A percentile compares a stretch with the other conserved stretches of the same genome.
phyloP scores from a whole-genome alignment of 2,888 invertebrate genomes.

The Cerastis rubricosa region DNA sequence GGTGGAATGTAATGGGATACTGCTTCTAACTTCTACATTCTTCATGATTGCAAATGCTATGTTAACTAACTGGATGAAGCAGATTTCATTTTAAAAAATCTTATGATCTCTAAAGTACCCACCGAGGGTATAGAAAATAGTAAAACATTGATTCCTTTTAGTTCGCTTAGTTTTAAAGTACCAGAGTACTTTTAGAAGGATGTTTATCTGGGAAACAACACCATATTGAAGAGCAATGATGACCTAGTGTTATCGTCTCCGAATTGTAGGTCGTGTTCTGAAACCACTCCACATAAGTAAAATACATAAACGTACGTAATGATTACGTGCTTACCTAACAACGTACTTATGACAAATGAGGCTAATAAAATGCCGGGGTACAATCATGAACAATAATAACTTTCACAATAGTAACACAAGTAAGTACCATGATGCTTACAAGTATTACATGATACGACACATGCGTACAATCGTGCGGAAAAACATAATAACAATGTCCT shows the following conservation, averaged over 20 bases:
- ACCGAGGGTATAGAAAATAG: too few relatives aligned
- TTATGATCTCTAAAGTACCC: not conserved
- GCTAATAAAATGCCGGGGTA: slow-evolving; percentile 50
- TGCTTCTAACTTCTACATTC: not conserved
- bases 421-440: slow-evolving; percentile 74
- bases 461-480: slow-evolving; percentile 78
- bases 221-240: too few relatives aligned
- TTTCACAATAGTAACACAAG: slow-evolving; percentile 74
- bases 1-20: not conserved
- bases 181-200: too few relatives aligned
- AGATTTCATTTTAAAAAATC: too few relatives aligned
- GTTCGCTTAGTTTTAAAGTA: too few relatives aligned
- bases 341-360: not conserved
- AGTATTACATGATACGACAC: slow-evolving; percentile 74
- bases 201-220: too few relatives aligned
- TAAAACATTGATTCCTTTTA: not conserved
- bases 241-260: too few relatives aligned
- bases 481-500: slow-evolving; percentile 73
- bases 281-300: not conserved
- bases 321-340: not conserved
- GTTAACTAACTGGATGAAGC: too few relatives aligned
- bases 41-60: not conserved
- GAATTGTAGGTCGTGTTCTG: too few relatives aligned
- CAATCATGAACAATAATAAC: slow-evolving; percentile 51
- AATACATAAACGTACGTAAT: not conserved